Evolutionary conservation across 2,113 vertebrate species (phyloP), one percentile per base, ranked within the genome.

Genomic region (Cisticola juncidis): DNA sequence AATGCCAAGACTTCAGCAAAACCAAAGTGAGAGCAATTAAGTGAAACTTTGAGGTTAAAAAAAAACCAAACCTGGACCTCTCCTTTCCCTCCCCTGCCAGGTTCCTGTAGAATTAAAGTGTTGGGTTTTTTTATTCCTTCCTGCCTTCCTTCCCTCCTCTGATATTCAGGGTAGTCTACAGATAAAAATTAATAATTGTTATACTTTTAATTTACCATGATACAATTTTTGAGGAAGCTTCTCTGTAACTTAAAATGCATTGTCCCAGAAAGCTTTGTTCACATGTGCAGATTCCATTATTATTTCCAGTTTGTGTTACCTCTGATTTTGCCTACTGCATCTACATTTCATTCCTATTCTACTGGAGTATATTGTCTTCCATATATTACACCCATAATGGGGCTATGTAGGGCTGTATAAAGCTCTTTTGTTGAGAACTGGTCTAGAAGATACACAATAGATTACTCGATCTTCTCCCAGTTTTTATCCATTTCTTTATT

Each of bases 401-500:
- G 42, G 78, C 76, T 86, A 22, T 28, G 51, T 29, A 71, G 68
- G 80, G 77, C 51, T 94, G 36, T 53, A 24, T 89, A 93, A 91
- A 17, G 10, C 28, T 79, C 74, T 86, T 95, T 92, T 95, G 58
- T 58, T 40, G 38, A 79, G 28, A 48, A 19, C 3, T 64, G 45
- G 8, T 40, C 95, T 77, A 61, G 88, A 94, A 95, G 76, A 94
- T 93, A 90, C 44, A 94, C 56, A 95, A 47, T 4, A 57, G 33
- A 79, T 62, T 36, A 35, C 74, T 84, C 88, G 57, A 90, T 93
- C 83, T 90, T 64, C 90, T 88, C 33, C 65, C 40, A 81, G 56
- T n/a, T 95, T 91, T 19, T 89, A 51, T 38, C 26, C 81, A 64
- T 65, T 94, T 95, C n/a, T 95, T 72, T 89, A 71, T 90, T 96